Percentiles rank a stretch among this genome's conserved stretches.
These are phyloP conservation scores for Melanotaenia trifasciata DNA, from an alignment of 2,797 vertebrate species.

Conservation along the genomic window DNA sequence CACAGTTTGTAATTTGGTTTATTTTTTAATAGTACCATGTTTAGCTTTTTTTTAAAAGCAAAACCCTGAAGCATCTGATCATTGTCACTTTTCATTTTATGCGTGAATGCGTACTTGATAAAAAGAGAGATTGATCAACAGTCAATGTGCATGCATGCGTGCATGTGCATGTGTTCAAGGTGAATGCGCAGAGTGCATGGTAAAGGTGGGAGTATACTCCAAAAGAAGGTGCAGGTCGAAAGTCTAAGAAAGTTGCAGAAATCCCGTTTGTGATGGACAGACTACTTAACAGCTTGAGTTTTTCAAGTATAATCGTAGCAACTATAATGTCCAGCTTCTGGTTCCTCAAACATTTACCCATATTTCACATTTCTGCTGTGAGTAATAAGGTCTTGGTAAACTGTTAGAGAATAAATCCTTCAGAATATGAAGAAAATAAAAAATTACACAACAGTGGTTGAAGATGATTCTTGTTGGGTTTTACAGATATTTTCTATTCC, in stretches of 20 bases:
- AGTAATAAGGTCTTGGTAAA: slow-evolving; percentile 4
- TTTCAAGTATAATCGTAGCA: background rate
- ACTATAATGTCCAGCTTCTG: background rate
- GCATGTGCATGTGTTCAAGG: slow-evolving; percentile 77
- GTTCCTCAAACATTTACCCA: background rate
- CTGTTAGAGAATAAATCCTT: background rate
- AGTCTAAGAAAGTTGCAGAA: slow-evolving; percentile 8
- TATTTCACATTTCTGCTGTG: slow-evolving; percentile 4
- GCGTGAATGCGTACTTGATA: slow-evolving; percentile 24
- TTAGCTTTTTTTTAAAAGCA: slow-evolving; percentile 11
- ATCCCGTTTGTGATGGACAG: background rate
- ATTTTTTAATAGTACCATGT: background rate
- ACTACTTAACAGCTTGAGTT: background rate
- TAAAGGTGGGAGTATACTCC: slow-evolving; percentile 67
- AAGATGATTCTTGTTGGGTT: background rate
- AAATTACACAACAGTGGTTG: background rate
- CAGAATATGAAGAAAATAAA: background rate
- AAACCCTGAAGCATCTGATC: slow-evolving; percentile 4
- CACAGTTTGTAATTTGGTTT: slow-evolving; percentile 1
- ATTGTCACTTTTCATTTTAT: slow-evolving; percentile 19
- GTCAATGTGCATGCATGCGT: slow-evolving; percentile 74
- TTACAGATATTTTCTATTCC: slow-evolving; percentile 1
- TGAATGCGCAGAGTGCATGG: slow-evolving; percentile 76
- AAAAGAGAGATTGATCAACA: slow-evolving; percentile 41
- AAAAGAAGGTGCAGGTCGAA: slow-evolving; percentile 62